phyloP scores from a whole-genome alignment of 2,797 vertebrate species.

The Sarcoramphus papa region DNA sequence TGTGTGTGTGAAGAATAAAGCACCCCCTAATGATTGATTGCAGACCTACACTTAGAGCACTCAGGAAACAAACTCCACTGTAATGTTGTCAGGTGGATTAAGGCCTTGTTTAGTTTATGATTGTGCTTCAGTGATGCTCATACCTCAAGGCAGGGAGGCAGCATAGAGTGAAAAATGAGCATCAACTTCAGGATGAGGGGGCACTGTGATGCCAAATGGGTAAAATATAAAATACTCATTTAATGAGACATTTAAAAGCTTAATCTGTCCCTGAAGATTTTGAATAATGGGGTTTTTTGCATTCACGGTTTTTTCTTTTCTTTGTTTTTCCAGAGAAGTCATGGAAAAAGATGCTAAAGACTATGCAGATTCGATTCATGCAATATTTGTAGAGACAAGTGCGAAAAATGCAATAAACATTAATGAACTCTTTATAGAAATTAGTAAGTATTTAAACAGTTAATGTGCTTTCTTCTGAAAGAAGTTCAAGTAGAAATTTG shows the following conservation, averaged over 20 bases:
- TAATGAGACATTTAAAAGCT: not conserved
- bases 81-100: not conserved
- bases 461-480: not conserved
- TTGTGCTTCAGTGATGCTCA: not conserved
- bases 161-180: not conserved
- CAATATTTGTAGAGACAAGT: conserved; percentile 96
- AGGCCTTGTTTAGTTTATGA: not conserved
- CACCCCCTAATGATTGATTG: not conserved
- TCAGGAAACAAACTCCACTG: not conserved
- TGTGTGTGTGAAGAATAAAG: not conserved
- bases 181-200: not conserved
- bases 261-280: not conserved
- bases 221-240: not conserved
- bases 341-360: conserved; percentile 96
- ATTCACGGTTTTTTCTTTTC: conserved; percentile 49
- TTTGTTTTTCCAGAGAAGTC: conserved; percentile 85
- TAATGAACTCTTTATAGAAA: conserved; percentile 98
- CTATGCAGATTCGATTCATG: conserved; percentile 97
- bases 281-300: not conserved
- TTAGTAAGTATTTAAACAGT: conserved; percentile 87
- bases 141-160: not conserved
- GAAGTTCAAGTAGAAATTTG: not conserved
- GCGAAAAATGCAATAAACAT: conserved; percentile 99
- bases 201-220: not conserved
- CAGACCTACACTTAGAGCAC: not conserved